phyloP scores from a whole-genome alignment of 2,888 invertebrate species.

The Pterostichus niger region DNA sequence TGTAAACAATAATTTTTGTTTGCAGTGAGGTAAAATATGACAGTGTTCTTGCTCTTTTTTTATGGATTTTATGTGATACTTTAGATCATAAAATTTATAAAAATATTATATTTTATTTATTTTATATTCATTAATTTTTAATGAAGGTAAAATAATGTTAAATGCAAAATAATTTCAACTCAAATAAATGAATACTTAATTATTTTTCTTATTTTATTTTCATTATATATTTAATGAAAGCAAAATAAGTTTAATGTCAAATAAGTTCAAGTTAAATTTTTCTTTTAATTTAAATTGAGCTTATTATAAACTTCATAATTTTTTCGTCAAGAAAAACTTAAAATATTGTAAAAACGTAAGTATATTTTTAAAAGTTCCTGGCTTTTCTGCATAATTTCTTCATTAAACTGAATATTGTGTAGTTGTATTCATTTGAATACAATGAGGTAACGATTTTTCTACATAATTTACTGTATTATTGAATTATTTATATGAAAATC shows the following conservation, averaged over 20 bases:
- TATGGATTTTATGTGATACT: conserved; percentile 62
- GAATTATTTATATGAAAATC: background rate
- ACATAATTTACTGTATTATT: background rate
- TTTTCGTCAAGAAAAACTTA: too few relatives aligned
- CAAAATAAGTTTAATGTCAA: background rate
- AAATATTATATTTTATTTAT: background rate
- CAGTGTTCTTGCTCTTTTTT: background rate
- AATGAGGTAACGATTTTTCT: conserved; percentile 68
- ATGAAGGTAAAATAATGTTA: background rate
- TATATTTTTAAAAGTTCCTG: conserved; percentile 1
- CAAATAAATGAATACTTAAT: background rate
- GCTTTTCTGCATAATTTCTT: background rate
- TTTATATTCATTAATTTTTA: background rate
- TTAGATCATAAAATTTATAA: conserved; percentile 55
- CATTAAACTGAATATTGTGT: conserved; percentile 52
- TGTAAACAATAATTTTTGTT: conserved; percentile 15
- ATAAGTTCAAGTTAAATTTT: background rate
- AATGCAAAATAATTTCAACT: background rate
- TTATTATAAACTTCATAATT: too few relatives aligned
- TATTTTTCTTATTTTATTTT: background rate
- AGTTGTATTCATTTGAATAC: conserved; percentile 70
- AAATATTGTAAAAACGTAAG: conserved; percentile 6
- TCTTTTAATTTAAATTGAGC: background rate
- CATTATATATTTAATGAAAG: background rate
- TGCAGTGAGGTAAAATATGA: conserved; percentile 19